These are phyloP conservation scores for Amphipyra tragopoginis DNA, from an alignment of 2,888 invertebrate species.

Conservation along the genomic window DNA sequence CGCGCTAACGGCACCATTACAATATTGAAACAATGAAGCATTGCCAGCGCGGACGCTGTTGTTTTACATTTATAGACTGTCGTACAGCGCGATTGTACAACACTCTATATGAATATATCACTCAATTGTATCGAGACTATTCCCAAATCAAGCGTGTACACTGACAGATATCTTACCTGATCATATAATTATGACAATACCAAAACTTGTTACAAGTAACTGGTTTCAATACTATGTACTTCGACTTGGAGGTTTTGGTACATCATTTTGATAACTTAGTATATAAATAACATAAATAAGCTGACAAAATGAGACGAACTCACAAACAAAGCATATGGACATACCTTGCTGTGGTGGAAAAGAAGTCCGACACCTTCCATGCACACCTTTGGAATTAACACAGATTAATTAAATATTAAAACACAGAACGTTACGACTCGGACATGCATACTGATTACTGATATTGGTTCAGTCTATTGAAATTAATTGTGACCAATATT, in stretches of 20 bases:
- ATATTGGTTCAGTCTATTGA: too few species aligned
- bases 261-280: constrained; percentile 64
- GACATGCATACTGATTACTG: too few species aligned
- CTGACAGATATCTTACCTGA: constrained; percentile 85
- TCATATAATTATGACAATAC: constrained; percentile 68
- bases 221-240: constrained; percentile 21
- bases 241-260: constrained; percentile 73
- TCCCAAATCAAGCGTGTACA: constrained; percentile 83
- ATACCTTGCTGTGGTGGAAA: constrained; percentile 99
- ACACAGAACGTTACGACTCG: constrained; percentile 5
- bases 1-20: constrained; percentile 81
- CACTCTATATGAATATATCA: constrained; percentile 66
- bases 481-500: too few species aligned
- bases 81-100: constrained; percentile 66
- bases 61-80: constrained; percentile 65
- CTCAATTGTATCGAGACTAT: constrained; percentile 71
- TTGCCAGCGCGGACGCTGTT: constrained; percentile 72
- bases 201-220: constrained; percentile 65
- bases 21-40: constrained; percentile 82
- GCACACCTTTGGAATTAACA: constrained; percentile 92
- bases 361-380: constrained; percentile 99
- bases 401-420: constrained; percentile 14
- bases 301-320: constrained; percentile 79
- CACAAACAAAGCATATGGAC: constrained; percentile 65
- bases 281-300: constrained; percentile 79